Evolutionary conservation across 2,797 vertebrate genomes (phyloP).

Genomic region (Helarctos malayanus): DNA sequence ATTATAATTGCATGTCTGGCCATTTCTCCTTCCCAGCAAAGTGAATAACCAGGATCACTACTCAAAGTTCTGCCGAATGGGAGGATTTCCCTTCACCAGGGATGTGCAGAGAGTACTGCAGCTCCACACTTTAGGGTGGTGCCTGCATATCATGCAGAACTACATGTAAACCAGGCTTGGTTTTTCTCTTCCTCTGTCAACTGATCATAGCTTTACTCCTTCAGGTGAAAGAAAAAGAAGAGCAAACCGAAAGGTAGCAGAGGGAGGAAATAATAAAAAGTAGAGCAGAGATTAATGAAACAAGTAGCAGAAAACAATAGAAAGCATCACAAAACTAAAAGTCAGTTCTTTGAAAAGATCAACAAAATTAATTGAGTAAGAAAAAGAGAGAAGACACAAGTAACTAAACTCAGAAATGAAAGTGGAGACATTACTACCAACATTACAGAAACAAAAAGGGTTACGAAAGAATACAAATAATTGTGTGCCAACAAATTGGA

Average conservation of each 20-base stretch:
- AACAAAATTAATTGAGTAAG: not conserved
- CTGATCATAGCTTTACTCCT: not conserved
- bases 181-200: not conserved
- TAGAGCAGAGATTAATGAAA: not conserved
- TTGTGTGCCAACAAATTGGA: not conserved
- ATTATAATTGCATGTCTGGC: not conserved
- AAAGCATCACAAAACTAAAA: not conserved
- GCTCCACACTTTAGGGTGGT: not conserved
- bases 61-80: not conserved
- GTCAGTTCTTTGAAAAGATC: not conserved
- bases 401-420: not conserved
- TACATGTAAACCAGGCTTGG: not conserved
- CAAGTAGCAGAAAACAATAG: not conserved
- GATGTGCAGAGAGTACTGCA: not conserved
- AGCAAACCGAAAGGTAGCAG: not conserved
- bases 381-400: not conserved
- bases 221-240: not conserved
- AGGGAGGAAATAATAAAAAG: not conserved
- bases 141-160: not conserved
- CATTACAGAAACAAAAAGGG: not conserved
- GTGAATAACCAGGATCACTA: not conserved
- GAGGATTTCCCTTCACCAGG: not conserved
- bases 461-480: not conserved
- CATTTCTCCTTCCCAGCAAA: not conserved
- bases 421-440: not conserved